Conservation (phyloP, 2,797 vertebrate species). For the Notamacropus eugenii region DNA sequence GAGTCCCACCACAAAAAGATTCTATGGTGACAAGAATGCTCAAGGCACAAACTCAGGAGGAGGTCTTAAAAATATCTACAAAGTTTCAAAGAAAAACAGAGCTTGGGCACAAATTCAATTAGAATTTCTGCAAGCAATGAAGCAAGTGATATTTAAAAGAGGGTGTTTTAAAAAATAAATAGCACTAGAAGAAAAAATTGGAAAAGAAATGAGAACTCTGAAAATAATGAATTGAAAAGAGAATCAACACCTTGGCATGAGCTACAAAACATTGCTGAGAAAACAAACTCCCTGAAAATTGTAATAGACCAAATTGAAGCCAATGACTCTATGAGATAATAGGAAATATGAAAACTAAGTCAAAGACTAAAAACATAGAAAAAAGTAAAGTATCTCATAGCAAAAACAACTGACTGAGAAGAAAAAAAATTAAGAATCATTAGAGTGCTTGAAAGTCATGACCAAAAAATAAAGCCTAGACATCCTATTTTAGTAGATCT, state of each 20-base stretch:
- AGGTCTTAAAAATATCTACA: neutral
- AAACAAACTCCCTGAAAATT: neutral
- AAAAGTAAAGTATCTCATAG: neutral
- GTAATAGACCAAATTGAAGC: neutral
- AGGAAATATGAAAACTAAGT: neutral
- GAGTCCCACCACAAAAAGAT: neutral
- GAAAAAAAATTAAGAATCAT: neutral
- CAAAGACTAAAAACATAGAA: neutral
- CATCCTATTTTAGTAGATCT: neutral
- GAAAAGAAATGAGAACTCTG: neutral
- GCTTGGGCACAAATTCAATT: neutral
- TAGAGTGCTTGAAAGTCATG: neutral
- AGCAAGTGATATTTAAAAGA: neutral
- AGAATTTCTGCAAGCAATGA: neutral
- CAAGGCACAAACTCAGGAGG: neutral
- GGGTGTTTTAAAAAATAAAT: neutral
- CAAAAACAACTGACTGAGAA: neutral
- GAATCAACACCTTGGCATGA: neutral
- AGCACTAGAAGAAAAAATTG: neutral
- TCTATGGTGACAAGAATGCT: neutral
- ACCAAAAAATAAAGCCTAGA: neutral
- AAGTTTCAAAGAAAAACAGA: neutral
- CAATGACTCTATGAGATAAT: neutral
- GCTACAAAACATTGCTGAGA: neutral
- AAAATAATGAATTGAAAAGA: neutral